These are phyloP conservation scores for Phthorimaea operculella DNA, from an alignment of 1,140 invertebrate genomes.

Conservation along the genomic window DNA sequence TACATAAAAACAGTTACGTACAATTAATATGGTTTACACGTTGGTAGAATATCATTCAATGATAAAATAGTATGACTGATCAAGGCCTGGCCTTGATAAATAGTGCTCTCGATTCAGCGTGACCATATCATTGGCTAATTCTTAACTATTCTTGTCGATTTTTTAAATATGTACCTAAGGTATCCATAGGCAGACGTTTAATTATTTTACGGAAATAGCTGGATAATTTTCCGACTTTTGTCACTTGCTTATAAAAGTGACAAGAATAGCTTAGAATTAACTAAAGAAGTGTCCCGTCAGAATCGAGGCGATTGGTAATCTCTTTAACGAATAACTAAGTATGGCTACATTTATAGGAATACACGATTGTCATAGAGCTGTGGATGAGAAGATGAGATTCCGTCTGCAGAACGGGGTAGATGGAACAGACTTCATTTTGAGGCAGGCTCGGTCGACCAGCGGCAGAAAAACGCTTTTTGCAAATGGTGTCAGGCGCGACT, in stretches of 20 bases:
- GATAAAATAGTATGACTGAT: not conserved
- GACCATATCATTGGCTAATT: too few species aligned
- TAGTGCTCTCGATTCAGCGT: not conserved
- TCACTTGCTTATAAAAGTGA: too few species aligned
- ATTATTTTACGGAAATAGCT: too few species aligned
- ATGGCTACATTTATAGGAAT: constrained; percentile 3
- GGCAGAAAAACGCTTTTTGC: too few species aligned
- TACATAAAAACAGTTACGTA: not conserved
- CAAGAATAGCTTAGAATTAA: too few species aligned
- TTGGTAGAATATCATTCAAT: too few species aligned
- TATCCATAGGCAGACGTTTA: too few species aligned
- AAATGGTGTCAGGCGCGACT: too few species aligned
- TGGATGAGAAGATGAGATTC: constrained; percentile 38
- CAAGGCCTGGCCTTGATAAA: not conserved
- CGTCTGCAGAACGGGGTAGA: constrained; percentile 35
- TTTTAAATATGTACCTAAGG: not conserved
- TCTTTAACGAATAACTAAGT: not conserved
- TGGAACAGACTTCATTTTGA: constrained; percentile 40
- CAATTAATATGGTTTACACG: not conserved
- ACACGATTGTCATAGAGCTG: not conserved
- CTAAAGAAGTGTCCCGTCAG: too few species aligned
- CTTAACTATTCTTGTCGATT: not conserved
- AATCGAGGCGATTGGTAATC: not conserved
- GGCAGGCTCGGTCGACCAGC: too few species aligned
- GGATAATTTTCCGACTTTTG: too few species aligned